These are phyloP conservation scores for Boloria euphrosyne DNA, from an alignment of 2,888 invertebrate species.

Conservation along the genomic window DNA sequence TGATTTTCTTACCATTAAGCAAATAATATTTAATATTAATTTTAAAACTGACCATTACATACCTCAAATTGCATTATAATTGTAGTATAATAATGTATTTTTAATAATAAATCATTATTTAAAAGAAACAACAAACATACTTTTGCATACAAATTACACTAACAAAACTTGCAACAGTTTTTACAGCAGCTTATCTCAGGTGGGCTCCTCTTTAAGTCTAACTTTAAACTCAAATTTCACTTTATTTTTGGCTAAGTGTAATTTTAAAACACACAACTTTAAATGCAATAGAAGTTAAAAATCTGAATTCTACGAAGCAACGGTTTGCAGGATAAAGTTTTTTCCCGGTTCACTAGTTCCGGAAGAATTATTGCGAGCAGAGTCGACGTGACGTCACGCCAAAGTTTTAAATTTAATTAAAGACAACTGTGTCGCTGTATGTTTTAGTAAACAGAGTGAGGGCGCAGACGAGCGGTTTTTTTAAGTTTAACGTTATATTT, in stretches of 20 bases:
- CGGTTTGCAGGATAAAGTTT: slow-evolving; percentile 36
- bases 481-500: too few species aligned
- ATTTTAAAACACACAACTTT: slow-evolving; percentile 5
- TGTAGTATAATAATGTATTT: too few species aligned
- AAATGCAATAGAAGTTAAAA: slow-evolving; percentile 19
- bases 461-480: slow-evolving; percentile 52
- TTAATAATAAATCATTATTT: too few species aligned
- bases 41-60: too few species aligned
- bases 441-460: slow-evolving; percentile 60
- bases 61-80: too few species aligned
- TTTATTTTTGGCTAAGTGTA: not conserved
- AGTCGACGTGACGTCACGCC: slow-evolving; percentile 58
- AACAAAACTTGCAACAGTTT: too few species aligned
- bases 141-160: too few species aligned
- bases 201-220: too few species aligned
- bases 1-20: too few species aligned
- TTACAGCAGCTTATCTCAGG: too few species aligned
- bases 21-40: too few species aligned
- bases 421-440: slow-evolving; percentile 65
- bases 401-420: slow-evolving; percentile 78
- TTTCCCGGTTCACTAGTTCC: slow-evolving; percentile 42
- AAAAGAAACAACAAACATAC: too few species aligned
- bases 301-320: slow-evolving; percentile 31
- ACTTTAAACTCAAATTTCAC: not conserved
- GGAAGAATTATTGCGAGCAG: slow-evolving; percentile 52